phyloP scores from a whole-genome alignment of 2,888 invertebrate genomes.

The Podabrus alpinus region DNA sequence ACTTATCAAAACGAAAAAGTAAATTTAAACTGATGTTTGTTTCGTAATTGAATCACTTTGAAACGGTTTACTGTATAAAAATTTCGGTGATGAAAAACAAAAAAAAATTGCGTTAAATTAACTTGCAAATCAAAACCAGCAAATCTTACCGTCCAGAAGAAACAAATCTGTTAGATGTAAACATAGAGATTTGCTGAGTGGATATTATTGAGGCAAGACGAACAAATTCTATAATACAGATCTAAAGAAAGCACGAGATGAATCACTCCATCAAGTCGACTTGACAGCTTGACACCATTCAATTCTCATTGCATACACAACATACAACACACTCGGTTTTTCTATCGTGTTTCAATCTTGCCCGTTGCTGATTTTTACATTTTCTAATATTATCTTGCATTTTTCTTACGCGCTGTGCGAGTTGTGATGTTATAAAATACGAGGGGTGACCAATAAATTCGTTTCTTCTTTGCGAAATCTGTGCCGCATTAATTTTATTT shows the following conservation, averaged over 20 bases:
- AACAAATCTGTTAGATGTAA: conserved; percentile 15
- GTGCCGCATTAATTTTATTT: not conserved
- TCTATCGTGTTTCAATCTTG: conserved; percentile 1
- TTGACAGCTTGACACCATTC: conserved; percentile 32
- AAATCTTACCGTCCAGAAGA: not conserved
- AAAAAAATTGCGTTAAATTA: not conserved
- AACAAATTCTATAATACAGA: conserved; percentile 31
- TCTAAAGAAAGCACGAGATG: conserved; percentile 32
- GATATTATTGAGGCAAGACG: conserved; percentile 14
- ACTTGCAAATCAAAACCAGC: not conserved
- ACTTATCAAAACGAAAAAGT: not conserved
- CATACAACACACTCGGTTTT: conserved; percentile 2
- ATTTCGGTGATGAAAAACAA: not conserved
- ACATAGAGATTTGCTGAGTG: conserved; percentile 15
- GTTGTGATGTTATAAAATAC: too few relatives aligned
- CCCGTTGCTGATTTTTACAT: not conserved
- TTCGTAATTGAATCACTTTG: not conserved
- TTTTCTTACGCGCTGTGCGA: not conserved
- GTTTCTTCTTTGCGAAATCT: too few relatives aligned
- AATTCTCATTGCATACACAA: conserved; percentile 17
- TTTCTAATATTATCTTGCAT: not conserved
- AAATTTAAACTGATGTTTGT: not conserved
- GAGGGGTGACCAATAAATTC: not conserved
- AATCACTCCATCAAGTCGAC: conserved; percentile 36
- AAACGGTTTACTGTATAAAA: not conserved